Evolutionary conservation across 1,140 invertebrate species (phyloP).

Genomic region (Mizuhopecten yessoensis): DNA sequence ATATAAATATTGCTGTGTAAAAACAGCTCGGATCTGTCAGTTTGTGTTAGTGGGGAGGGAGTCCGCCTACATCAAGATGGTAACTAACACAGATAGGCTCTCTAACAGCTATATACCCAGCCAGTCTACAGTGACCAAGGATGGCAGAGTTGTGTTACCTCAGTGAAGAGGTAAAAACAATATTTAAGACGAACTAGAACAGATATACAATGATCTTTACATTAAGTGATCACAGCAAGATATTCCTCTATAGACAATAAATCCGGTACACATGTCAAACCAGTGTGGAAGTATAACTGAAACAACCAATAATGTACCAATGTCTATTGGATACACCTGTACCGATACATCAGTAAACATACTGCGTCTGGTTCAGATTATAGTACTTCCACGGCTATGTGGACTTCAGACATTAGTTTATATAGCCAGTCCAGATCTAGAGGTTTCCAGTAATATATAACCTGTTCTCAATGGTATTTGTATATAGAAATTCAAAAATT

Average conservation of each 20-base stretch:
- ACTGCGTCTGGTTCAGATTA: neutral
- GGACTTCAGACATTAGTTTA: neutral
- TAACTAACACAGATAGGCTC: no score
- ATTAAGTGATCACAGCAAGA: no score
- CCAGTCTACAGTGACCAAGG: neutral
- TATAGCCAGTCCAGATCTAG: neutral
- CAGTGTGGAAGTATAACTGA: neutral
- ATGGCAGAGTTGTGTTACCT: neutral
- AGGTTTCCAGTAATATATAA: neutral
- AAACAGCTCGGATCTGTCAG: constrained; percentile 36
- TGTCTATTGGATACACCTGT: neutral
- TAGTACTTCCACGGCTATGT: neutral
- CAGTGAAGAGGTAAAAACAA: neutral
- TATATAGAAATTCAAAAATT: no score
- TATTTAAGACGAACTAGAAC: neutral
- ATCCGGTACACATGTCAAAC: no score
- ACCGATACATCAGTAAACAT: neutral
- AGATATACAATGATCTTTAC: no score
- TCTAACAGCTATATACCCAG: no score
- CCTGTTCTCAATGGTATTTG: neutral
- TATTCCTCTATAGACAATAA: no score
- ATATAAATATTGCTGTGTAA: constrained; percentile 40
- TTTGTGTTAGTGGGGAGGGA: neutral
- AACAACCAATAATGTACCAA: neutral
- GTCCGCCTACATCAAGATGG: no score